Percentiles rank a stretch among this genome's conserved stretches.
Evolutionary conservation across 1,140 invertebrate genomes (phyloP).

Genomic region (Pemphigus obesinymphae): DNA sequence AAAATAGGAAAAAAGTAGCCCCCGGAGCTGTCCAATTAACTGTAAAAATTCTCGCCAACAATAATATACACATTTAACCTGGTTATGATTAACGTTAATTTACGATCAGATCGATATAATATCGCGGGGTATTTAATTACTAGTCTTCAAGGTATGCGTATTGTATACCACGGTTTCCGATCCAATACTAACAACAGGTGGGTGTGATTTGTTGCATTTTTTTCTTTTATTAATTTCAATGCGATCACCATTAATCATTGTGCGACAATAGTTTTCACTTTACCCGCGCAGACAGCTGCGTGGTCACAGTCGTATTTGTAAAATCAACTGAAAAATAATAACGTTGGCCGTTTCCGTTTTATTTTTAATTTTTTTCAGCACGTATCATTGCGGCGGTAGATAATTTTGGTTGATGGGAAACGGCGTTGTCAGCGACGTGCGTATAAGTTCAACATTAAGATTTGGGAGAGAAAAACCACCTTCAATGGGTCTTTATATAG

Average conservation of each 20-base stretch:
- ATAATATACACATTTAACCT: neutral
- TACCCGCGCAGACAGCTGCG: too few relatives aligned
- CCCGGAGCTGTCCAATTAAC: constrained; percentile 3
- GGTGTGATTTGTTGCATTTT: neutral
- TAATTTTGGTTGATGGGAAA: too few relatives aligned
- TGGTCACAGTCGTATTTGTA: too few relatives aligned
- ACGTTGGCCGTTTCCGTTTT: too few relatives aligned
- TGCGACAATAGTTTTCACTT: neutral
- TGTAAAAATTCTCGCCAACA: constrained; percentile 11
- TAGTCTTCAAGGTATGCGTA: neutral
- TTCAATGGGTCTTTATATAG: too few relatives aligned
- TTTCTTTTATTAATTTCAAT: neutral
- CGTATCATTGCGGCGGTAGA: too few relatives aligned
- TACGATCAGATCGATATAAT: neutral
- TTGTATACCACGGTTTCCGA: neutral
- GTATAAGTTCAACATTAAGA: too few relatives aligned
- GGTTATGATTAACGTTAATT: constrained; percentile 9
- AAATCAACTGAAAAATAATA: too few relatives aligned
- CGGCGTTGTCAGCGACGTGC: too few relatives aligned
- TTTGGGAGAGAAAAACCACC: too few relatives aligned
- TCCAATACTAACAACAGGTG: constrained; percentile 1
- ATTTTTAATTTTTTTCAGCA: too few relatives aligned
- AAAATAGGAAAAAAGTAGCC: neutral
- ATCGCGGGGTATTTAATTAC: neutral
- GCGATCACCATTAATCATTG: neutral